Evolutionary conservation across 2,113 vertebrate genomes (phyloP).

Genomic region (Brachyhypopomus gauderio): DNA sequence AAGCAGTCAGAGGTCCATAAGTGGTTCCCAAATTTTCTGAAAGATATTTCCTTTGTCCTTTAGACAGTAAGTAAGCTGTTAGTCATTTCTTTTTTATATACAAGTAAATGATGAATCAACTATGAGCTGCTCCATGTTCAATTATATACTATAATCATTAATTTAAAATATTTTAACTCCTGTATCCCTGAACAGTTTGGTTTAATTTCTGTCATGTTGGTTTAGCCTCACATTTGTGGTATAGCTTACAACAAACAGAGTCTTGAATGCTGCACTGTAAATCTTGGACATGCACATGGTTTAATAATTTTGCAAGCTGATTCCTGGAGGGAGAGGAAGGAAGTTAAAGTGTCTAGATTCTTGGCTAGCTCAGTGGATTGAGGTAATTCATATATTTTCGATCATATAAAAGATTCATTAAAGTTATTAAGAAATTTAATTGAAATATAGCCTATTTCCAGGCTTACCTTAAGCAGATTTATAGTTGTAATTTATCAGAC

Average conservation of each 20-base stretch:
- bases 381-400: constrained; percentile 35
- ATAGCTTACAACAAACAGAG: neutral
- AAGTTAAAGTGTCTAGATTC: constrained; percentile 28
- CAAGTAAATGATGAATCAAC: no score
- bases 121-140: no score
- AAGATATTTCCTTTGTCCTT: no score
- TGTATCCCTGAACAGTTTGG: no score
- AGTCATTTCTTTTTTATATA: no score
- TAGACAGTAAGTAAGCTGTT: no score
- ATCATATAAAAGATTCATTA: constrained; percentile 24
- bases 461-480: constrained; percentile 13
- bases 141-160: no score
- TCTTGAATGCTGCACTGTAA: neutral
- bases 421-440: constrained; percentile 25
- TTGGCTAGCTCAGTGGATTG: constrained; percentile 1
- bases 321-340: neutral
- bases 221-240: neutral
- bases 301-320: constrained; percentile 20
- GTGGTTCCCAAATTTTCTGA: no score
- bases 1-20: no score
- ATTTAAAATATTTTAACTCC: no score
- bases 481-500: constrained; percentile 1
- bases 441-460: neutral
- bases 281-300: constrained; percentile 8
- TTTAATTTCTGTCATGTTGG: no score